Conservation (phyloP, 2,888 invertebrate species). For the Hydraecia micacea region DNA sequence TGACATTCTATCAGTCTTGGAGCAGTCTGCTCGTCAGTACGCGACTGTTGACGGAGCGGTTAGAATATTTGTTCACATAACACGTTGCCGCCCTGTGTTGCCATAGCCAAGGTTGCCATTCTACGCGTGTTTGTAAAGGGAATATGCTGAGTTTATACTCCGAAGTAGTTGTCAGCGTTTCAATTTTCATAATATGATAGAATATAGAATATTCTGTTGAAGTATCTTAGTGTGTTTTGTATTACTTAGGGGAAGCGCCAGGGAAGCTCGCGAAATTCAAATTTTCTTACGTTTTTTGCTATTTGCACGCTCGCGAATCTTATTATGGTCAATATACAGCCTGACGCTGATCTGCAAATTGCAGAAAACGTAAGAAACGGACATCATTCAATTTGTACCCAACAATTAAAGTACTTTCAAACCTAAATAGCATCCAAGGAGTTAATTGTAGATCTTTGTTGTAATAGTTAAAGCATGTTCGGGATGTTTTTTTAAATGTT, state of each 20-base stretch:
- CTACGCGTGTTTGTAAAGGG: conserved; percentile 55
- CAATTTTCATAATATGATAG: conserved; percentile 54
- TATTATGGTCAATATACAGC: not conserved
- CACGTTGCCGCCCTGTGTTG: conserved; percentile 56
- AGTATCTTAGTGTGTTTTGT: conserved; percentile 32
- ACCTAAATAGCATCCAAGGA: too few species aligned
- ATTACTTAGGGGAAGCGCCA: not conserved
- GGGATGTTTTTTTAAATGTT: too few species aligned
- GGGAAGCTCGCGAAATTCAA: not conserved
- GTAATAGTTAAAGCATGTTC: too few species aligned
- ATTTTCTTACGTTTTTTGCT: not conserved
- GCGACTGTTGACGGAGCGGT: conserved; percentile 57
- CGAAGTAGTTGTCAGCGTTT: conserved; percentile 45
- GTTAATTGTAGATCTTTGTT: too few species aligned
- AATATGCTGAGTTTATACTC: conserved; percentile 53
- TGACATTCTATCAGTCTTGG: conserved; percentile 54
- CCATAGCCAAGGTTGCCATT: conserved; percentile 52
- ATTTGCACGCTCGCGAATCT: not conserved
- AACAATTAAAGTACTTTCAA: too few species aligned
- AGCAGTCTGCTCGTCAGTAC: conserved; percentile 48
- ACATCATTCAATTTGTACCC: too few species aligned
- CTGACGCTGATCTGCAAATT: too few species aligned
- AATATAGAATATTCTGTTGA: conserved; percentile 44
- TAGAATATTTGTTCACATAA: conserved; percentile 63
- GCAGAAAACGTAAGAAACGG: too few species aligned